Evolutionary conservation across 2,888 invertebrate genomes (phyloP).

Genomic region (Cheilosia pagana): DNA sequence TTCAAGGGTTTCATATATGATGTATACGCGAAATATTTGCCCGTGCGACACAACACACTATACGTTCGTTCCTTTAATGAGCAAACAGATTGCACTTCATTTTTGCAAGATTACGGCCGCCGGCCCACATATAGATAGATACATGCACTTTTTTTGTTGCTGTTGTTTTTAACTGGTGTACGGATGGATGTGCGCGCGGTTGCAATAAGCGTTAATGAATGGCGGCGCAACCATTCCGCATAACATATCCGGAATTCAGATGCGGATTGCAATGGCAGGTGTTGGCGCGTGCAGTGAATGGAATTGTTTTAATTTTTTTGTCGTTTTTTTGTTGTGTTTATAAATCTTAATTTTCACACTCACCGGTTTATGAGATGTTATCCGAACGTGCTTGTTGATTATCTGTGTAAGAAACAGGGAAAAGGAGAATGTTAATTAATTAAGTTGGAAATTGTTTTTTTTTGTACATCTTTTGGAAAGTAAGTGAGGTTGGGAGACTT

Average conservation of each 20-base stretch:
- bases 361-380: constrained; percentile 69
- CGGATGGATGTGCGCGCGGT: constrained; percentile 20
- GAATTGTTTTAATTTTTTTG: constrained; percentile 54
- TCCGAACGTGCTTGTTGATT: constrained; percentile 68
- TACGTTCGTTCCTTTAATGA: constrained; percentile 68
- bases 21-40: constrained; percentile 49
- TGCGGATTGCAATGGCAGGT: constrained; percentile 67
- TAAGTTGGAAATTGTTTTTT: constrained; percentile 51
- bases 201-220: constrained; percentile 58
- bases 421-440: constrained; percentile 66
- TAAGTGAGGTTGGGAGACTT: constrained; percentile 13
- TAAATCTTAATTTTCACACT: constrained; percentile 70
- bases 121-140: constrained; percentile 46
- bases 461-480: not conserved
- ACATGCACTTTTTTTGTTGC: not conserved
- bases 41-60: constrained; percentile 16
- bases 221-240: constrained; percentile 63
- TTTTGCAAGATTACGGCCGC: constrained; percentile 64
- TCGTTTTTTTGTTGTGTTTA: constrained; percentile 45
- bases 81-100: constrained; percentile 73
- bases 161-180: not conserved
- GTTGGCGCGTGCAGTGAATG: constrained; percentile 73
- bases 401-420: constrained; percentile 61
- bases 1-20: constrained; percentile 41
- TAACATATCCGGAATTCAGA: constrained; percentile 66